Conservation (phyloP, 2,797 vertebrate species). For the Epinephelus coioides region DNA sequence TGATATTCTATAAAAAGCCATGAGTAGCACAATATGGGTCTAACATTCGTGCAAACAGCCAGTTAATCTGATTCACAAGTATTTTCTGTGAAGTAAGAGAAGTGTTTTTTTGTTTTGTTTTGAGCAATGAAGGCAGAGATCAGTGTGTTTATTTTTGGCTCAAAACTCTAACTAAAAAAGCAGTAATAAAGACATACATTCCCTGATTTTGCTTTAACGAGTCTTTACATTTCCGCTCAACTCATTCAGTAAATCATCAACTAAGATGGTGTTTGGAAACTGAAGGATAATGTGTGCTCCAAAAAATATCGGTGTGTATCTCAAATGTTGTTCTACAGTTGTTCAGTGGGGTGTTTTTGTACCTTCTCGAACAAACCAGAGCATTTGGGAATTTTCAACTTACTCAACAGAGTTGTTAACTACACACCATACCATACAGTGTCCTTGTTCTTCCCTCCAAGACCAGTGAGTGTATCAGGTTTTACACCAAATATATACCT, state of each 20-base stretch:
- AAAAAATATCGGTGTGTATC: background rate
- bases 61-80: background rate
- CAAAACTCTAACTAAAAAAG: background rate
- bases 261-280: background rate
- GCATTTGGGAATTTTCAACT: background rate
- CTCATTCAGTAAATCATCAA: background rate
- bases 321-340: background rate
- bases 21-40: background rate
- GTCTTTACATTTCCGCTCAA: background rate
- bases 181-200: background rate
- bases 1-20: constrained; percentile 1
- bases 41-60: background rate
- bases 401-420: background rate
- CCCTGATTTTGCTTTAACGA: background rate
- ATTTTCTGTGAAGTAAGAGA: background rate
- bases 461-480: background rate
- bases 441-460: background rate
- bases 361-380: too few relatives aligned
- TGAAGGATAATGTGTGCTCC: background rate
- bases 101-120: background rate
- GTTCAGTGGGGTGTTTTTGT: too few relatives aligned
- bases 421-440: background rate
- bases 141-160: background rate
- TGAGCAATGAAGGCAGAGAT: background rate
- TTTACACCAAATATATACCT: background rate